Base-by-base conservation (phyloP, 2,797 vertebrate species). In the Lepidocolaptes lacrymiger region DNA sequence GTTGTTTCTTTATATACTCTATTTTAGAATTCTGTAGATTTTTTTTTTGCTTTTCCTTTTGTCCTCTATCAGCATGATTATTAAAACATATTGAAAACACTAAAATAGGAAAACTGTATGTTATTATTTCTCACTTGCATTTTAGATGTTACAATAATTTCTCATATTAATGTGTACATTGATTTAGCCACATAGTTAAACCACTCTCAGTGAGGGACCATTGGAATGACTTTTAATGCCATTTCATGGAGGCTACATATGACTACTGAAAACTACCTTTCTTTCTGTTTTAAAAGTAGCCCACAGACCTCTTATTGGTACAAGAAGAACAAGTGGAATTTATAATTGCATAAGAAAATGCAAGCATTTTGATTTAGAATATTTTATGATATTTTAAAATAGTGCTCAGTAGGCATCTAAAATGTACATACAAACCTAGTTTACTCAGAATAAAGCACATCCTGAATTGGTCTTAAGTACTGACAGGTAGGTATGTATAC, bases 401-500 rank as follows among this genome's bases (percentile, higher is more conserved):
- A 64, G 5, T 52, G 1, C 6, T 52, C 32, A 28, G 16, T 55
- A 56, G 5, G 17, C 30, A 27, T 43, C 5, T 68, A 52, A 49
- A 83, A 64, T 64, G 4, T 48, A 22, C 11, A n/a, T 24, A 19
- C 6, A 59, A 39, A 56, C 6, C 5, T 69, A 27, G 11, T 23
- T 52, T 73, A 43, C 22, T 66, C 2, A 61, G 13, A 86, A 72
- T 30, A 83, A 83, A 76, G 14, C 24, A 8, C 18, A 11, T 68
- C 72, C 12, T 49, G 36, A 55, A 61, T 23, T 68, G 6, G 5
- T 6, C 20, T 52, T 43, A 59, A 30, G 4, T 23, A 46, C n/a
- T 67, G 12, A 8, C 19, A 56, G 2, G 0, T 83, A 16, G 5
- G 6, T 30, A 34, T 4, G 0, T 23, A 20, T 51, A 41, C 16